A percentile compares a stretch with the other conserved stretches of the same genome.
Evolutionary conservation across 2,797 vertebrate species (phyloP).

Genomic region (Macropodus opercularis): DNA sequence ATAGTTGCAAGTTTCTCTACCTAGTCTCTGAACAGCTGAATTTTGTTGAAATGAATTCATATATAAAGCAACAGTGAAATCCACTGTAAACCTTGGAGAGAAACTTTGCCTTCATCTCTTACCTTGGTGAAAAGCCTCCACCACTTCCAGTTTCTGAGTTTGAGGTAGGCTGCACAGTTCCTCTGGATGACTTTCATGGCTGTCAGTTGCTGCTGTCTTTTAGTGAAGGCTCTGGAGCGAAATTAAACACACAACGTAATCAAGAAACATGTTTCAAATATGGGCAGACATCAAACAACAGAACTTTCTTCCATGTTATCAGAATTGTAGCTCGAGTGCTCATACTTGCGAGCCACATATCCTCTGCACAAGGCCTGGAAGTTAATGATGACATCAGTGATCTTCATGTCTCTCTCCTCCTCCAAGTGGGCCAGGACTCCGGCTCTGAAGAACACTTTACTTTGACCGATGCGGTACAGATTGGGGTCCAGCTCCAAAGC

Average conservation of each 20-base stretch:
- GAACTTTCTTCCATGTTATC: not conserved
- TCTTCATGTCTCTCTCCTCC: conserved; percentile 96
- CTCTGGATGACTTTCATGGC: conserved; percentile 98
- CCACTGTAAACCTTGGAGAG: not conserved
- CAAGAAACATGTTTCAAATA: not conserved
- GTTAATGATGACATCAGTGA: conserved; percentile 95
- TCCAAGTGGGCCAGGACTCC: conserved; percentile 96
- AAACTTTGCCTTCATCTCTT: not conserved
- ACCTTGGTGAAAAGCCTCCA: conserved; percentile 99
- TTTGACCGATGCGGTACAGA: conserved; percentile 94
- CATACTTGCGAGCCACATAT: conserved; percentile 94
- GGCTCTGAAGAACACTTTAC: conserved; percentile 97
- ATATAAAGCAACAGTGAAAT: too few species aligned
- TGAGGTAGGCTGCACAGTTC: conserved; percentile 96
- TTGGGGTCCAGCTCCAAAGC: conserved; percentile 94
- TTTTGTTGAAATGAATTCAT: too few species aligned
- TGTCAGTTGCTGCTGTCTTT: conserved; percentile 93
- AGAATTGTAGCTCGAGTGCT: not conserved
- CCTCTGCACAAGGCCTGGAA: conserved; percentile 98
- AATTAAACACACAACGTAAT: not conserved
- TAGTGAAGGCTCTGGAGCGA: conserved; percentile 87
- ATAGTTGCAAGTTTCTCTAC: too few species aligned
- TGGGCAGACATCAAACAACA: not conserved
- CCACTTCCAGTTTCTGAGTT: conserved; percentile 98
- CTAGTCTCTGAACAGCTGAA: too few species aligned